These are phyloP conservation scores for Elymnias hypermnestra DNA, from an alignment of 1,140 invertebrate species.

Conservation along the genomic window DNA sequence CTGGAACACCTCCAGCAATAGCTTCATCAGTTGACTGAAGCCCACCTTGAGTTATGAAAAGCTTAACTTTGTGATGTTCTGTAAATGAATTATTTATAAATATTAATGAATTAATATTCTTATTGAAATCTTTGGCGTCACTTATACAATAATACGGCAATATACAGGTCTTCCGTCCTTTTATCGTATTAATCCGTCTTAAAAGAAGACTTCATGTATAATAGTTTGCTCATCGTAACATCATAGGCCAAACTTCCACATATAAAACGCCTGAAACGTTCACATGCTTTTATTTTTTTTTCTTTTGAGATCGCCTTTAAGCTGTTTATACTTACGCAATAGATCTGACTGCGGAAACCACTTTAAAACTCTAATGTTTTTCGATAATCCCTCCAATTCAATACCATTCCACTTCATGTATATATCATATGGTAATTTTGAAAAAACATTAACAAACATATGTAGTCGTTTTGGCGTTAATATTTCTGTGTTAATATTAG, in stretches of 20 bases:
- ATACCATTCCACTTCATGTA: conserved; percentile 74
- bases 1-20: conserved; percentile 28
- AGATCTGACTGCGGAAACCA: conserved; percentile 77
- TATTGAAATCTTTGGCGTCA: too few relatives aligned
- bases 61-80: conserved; percentile 34
- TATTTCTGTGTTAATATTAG: conserved; percentile 58
- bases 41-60: conserved; percentile 41
- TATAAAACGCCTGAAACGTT: too few relatives aligned
- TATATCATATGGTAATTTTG: conserved; percentile 67
- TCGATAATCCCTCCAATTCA: conserved; percentile 25
- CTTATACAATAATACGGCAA: too few relatives aligned
- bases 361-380: conserved; percentile 55
- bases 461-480: conserved; percentile 52
- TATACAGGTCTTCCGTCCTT: too few relatives aligned
- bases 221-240: too few relatives aligned
- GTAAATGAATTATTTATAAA: not conserved
- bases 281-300: too few relatives aligned
- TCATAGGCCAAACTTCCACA: too few relatives aligned
- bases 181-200: too few relatives aligned
- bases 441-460: conserved; percentile 64
- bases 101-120: too few relatives aligned
- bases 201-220: too few relatives aligned
- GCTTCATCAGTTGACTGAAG: conserved; percentile 33
- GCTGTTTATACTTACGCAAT: conserved; percentile 53
- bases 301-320: too few relatives aligned